These are phyloP conservation scores for Maccullochella peelii DNA, from an alignment of 2,113 vertebrate species.

Conservation along the genomic window DNA sequence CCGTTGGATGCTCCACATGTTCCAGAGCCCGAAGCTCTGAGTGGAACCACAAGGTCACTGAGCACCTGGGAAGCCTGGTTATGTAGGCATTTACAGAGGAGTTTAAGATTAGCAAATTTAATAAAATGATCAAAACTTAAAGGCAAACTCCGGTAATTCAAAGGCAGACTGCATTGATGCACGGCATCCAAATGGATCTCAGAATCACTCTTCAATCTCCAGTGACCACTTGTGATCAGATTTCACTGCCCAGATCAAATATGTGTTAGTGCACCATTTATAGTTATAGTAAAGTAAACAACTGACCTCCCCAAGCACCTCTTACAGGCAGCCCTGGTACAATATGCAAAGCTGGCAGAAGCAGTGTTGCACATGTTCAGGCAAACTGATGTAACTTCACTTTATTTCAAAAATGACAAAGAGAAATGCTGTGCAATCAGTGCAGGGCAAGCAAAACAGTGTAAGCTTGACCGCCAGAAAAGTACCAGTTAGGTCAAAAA, in stretches of 20 bases:
- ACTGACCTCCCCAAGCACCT: slow-evolving; percentile 19
- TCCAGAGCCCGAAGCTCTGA: too few species aligned
- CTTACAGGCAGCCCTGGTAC: background rate
- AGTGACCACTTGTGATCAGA: background rate
- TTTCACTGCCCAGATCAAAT: slow-evolving; percentile 15
- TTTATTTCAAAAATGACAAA: slow-evolving; percentile 34
- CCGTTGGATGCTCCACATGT: too few species aligned
- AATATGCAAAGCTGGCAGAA: slow-evolving; percentile 22
- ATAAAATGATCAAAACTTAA: background rate
- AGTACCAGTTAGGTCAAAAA: slow-evolving; percentile 1
- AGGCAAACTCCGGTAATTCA: too few species aligned
- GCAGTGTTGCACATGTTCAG: slow-evolving; percentile 1
- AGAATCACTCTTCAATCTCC: slow-evolving; percentile 7
- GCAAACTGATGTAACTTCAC: background rate
- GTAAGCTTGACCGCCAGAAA: slow-evolving; percentile 4
- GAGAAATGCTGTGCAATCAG: slow-evolving; percentile 19
- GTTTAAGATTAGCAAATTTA: background rate
- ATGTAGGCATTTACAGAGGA: too few species aligned
- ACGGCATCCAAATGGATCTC: background rate
- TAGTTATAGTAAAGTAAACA: slow-evolving; percentile 26
- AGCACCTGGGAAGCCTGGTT: too few species aligned
- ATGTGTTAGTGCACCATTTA: background rate
- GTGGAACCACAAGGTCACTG: too few species aligned
- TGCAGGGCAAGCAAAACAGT: background rate
- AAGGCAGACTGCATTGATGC: background rate